A percentile compares a stretch with the other conserved stretches of the same genome.
These are phyloP conservation scores for Dendronephthya gigantea DNA, from an alignment of 64 coral and sea anemone species.

Conservation along the genomic window DNA sequence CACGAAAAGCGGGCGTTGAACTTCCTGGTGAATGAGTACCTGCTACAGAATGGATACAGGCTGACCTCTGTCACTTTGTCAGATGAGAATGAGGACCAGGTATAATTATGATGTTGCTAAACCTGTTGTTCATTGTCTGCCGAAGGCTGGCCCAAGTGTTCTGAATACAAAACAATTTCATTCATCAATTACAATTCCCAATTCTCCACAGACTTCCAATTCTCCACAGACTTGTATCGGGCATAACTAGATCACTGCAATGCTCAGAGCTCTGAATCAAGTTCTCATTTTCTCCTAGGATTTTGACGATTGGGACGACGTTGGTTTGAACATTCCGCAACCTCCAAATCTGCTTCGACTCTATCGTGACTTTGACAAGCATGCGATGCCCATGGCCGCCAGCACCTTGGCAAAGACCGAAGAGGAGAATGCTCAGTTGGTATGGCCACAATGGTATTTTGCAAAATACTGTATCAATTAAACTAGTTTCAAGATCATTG, in stretches of 20 bases:
- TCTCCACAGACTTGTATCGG: too few relatives aligned
- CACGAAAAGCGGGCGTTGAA: conserved; percentile 86
- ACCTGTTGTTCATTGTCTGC: too few relatives aligned
- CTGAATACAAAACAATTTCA: too few relatives aligned
- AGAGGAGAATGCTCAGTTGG: conserved; percentile 41
- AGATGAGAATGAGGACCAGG: conserved; percentile 99
- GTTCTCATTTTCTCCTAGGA: conserved; percentile 30
- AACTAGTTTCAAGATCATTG: neutral
- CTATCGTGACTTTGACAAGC: conserved; percentile 86
- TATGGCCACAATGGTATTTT: neutral
- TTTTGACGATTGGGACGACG: conserved; percentile 99
- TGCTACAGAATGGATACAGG: conserved; percentile 72
- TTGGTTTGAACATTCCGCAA: conserved; percentile 82
- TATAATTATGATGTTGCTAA: too few relatives aligned
- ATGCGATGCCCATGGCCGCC: conserved; percentile 74
- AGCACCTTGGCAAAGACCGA: conserved; percentile 31
- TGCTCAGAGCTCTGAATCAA: neutral
- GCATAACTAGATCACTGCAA: too few relatives aligned
- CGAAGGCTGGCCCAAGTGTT: too few relatives aligned
- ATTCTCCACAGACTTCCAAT: too few relatives aligned
- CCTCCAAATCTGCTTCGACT: conserved; percentile 82
- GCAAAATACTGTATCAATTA: neutral
- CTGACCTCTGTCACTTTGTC: conserved; percentile 94
- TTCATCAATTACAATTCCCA: too few relatives aligned
- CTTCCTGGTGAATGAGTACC: conserved; percentile 89